A percentile compares a stretch with the other conserved stretches of the same genome.
phyloP scores from a whole-genome alignment of 2,113 vertebrate genomes.

The Alces alces region DNA sequence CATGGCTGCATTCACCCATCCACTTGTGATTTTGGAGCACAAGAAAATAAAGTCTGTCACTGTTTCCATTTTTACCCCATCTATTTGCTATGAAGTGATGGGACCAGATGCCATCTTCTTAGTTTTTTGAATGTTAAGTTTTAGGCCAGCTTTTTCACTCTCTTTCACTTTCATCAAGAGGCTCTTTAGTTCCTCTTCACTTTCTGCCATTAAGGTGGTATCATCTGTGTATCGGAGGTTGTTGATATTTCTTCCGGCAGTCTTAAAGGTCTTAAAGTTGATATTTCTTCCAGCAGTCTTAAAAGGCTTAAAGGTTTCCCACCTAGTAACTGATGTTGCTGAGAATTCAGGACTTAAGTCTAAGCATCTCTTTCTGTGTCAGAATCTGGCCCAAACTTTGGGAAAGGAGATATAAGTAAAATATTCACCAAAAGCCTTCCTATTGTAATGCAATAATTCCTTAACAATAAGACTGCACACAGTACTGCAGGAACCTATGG shows the following conservation, averaged over 20 bases:
- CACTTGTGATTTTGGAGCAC: neutral
- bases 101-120: neutral
- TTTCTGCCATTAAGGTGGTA: neutral
- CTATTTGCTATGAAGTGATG: neutral
- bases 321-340: neutral
- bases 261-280: neutral
- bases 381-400: neutral
- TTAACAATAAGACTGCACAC: neutral
- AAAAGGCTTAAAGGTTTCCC: neutral
- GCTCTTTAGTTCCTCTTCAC: neutral
- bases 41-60: neutral
- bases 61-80: neutral
- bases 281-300: neutral
- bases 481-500: neutral
- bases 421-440: neutral
- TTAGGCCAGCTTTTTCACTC: neutral
- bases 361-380: neutral
- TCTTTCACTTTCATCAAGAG: neutral
- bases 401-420: neutral
- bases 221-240: neutral
- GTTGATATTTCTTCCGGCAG: neutral
- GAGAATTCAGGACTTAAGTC: conserved; percentile 9
- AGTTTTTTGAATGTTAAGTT: neutral
- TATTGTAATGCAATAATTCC: neutral
- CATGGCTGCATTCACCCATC: neutral